Evolutionary conservation across 2,888 invertebrate genomes (phyloP), one percentile per base, ranked within the genome.

Genomic region (Trimorus sp.): DNA sequence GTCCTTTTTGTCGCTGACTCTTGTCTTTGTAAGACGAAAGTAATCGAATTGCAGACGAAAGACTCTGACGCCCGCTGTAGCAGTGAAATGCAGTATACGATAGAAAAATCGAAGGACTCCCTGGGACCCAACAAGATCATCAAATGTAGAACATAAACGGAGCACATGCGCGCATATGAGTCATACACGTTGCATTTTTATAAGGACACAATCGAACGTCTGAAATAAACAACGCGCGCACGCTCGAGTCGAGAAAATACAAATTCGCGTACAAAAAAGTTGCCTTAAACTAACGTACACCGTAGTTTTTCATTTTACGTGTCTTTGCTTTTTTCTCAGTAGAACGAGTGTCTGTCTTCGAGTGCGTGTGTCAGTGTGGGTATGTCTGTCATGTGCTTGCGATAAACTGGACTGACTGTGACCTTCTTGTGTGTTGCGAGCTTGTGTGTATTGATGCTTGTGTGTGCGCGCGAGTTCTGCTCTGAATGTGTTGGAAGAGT

Each of bases 221-320:
- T 42, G 37, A 75, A 80, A 63, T 69, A 80, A 80, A 70, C 15
- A 59, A 66, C 75, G 70, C 73, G 79, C 74, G 75, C 79, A 73
- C 63, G 60, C 65, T 69, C 59, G 42, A 48, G 63, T 70, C 48
- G 74, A 63, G 54, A 68, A 58, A 76, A 80, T 80, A 80, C 75
- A 80, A 76, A 80, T 75, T 76, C 14, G 71, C 71, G 80, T 80
- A 80, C 65, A 80, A 80, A 80, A 80, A 68, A 75, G 45, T 75
- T 59, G 71, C 71, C 75, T 80, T 80, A 80, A 80, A 80, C 80
- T 80, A 80, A 70, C 36, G 60, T 80, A 38, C 14, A 63, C 69
- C 62, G 69, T 76, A 68, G 26, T 3, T 26, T 26, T 26, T 26
- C 26, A 3, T 26, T 26, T 26, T 26, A 26, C 26, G 26, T 26